These are phyloP conservation scores for Ctenosaura bakeri DNA, from an alignment of 2,797 vertebrate species.

Conservation along the genomic window DNA sequence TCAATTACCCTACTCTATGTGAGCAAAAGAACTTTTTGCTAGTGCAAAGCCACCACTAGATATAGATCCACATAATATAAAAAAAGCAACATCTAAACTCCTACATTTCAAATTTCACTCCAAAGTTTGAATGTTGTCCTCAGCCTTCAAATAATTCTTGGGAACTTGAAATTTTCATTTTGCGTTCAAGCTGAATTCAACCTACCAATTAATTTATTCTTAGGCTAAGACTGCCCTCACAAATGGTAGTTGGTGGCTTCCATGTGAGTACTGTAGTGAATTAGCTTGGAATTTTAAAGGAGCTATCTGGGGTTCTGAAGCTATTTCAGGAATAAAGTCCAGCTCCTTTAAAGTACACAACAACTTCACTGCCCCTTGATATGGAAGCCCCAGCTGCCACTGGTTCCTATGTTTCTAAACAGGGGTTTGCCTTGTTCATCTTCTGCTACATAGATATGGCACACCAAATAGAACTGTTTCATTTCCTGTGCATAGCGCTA, in stretches of 20 bases:
- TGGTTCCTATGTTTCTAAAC: not conserved
- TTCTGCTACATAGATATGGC: not conserved
- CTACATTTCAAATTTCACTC: not conserved
- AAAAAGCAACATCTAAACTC: not conserved
- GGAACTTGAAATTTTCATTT: not conserved
- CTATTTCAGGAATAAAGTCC: too few species aligned
- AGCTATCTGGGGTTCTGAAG: too few species aligned
- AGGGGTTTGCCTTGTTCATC: not conserved
- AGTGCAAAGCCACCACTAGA: not conserved
- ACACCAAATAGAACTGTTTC: not conserved
- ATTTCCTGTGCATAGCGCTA: not conserved
- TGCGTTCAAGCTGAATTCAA: not conserved
- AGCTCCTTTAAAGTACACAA: too few species aligned
- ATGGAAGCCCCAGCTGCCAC: too few species aligned
- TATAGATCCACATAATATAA: not conserved
- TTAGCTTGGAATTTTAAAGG: too few species aligned
- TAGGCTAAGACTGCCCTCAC: too few species aligned
- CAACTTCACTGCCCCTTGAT: too few species aligned
- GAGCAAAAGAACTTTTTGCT: not conserved
- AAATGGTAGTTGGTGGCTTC: too few species aligned
- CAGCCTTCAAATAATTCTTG: not conserved
- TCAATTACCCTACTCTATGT: not conserved
- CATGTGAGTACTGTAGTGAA: too few species aligned
- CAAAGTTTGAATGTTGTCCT: not conserved
- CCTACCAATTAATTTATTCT: not conserved